These are phyloP conservation scores for Apogon hyalosoma DNA, from an alignment of 2,797 vertebrate genomes.

Conservation along the genomic window DNA sequence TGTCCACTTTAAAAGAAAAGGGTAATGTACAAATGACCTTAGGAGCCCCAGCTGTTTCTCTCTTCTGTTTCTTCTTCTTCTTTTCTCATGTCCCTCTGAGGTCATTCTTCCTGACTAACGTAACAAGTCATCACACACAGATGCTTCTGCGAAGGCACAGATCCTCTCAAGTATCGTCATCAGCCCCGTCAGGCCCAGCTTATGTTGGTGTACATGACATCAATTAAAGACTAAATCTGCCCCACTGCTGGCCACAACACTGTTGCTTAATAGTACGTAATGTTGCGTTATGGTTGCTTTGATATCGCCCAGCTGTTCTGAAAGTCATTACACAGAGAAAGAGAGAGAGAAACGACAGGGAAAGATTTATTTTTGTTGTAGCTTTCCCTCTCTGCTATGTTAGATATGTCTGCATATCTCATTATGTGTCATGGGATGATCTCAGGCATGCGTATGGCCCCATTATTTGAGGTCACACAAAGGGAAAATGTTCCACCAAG, in stretches of 20 bases:
- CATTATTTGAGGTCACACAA: slow-evolving; percentile 53
- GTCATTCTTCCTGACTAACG: slow-evolving; percentile 66
- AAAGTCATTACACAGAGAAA: slow-evolving; percentile 25
- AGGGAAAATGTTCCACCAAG: slow-evolving; percentile 9
- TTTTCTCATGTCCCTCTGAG: slow-evolving; percentile 54
- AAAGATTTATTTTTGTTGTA: slow-evolving; percentile 5
- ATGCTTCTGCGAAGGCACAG: slow-evolving; percentile 40
- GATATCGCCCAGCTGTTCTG: slow-evolving; percentile 60
- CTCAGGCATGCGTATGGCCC: slow-evolving; percentile 13
- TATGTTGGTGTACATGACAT: slow-evolving; percentile 35
- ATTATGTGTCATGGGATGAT: slow-evolving; percentile 37
- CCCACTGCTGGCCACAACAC: slow-evolving; percentile 20
- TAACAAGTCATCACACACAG: slow-evolving; percentile 50
- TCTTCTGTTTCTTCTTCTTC: slow-evolving; percentile 41
- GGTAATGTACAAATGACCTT: slow-evolving; percentile 40
- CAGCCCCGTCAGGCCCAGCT: slow-evolving; percentile 18
- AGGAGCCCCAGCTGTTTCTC: slow-evolving; percentile 55
- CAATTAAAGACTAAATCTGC: slow-evolving; percentile 38
- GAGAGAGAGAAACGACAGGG: not conserved
- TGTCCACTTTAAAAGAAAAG: slow-evolving; percentile 57
- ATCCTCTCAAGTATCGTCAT: slow-evolving; percentile 36
- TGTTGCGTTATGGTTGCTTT: slow-evolving; percentile 36
- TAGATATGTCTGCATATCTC: slow-evolving; percentile 45
- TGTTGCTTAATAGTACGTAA: slow-evolving; percentile 16
- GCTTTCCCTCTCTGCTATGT: slow-evolving; percentile 23